phyloP scores from a whole-genome alignment of 2,797 vertebrate genomes.

The Valencia hispanica region DNA sequence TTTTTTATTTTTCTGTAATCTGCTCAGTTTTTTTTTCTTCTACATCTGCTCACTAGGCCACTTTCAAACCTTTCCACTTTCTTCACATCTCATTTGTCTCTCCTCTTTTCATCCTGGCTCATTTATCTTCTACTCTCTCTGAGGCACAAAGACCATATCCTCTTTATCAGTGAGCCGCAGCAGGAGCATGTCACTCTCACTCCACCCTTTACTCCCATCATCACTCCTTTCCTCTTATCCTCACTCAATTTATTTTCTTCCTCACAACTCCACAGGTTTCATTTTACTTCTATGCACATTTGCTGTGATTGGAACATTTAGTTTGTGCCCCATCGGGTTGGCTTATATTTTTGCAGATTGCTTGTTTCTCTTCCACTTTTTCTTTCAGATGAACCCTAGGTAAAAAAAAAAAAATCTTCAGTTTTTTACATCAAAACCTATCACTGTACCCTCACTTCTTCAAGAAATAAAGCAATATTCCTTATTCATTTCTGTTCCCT shows the following conservation, averaged over 20 bases:
- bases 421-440: conserved; percentile 13
- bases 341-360: conserved; percentile 33
- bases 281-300: conserved; percentile 25
- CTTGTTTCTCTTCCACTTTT: conserved; percentile 24
- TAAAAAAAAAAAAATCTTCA: too few species aligned
- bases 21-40: not conserved
- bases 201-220: conserved; percentile 43
- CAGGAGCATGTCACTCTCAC: conserved; percentile 49
- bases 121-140: conserved; percentile 56
- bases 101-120: conserved; percentile 49
- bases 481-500: not conserved
- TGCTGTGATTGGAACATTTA: conserved; percentile 33
- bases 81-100: conserved; percentile 47
- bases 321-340: conserved; percentile 15
- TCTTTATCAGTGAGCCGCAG: conserved; percentile 65
- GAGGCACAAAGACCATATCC: conserved; percentile 47
- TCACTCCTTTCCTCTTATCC: conserved; percentile 37
- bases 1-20: conserved; percentile 18
- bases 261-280: conserved; percentile 16
- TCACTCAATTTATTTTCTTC: conserved; percentile 30
- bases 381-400: conserved; percentile 21
- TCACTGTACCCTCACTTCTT: conserved; percentile 10
- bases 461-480: not conserved
- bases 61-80: conserved; percentile 33
- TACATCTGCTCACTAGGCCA: conserved; percentile 28